Conservation (phyloP, 2,797 vertebrate genomes). For the Enteromius fasciolatus region DNA sequence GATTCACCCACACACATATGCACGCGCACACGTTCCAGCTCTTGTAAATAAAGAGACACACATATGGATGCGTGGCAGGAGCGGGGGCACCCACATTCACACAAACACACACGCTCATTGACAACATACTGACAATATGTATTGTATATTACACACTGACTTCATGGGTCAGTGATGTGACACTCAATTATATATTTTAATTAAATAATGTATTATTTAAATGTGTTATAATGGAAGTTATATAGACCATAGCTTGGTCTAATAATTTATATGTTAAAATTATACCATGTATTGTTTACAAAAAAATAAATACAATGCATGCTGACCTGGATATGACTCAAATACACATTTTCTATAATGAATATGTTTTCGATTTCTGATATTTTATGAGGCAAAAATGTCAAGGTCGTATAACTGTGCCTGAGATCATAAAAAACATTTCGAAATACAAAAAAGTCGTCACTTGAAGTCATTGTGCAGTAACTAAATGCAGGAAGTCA, state of each 20-base stretch:
- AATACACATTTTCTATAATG: background rate
- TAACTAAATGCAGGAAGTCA: background rate
- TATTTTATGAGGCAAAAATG: background rate
- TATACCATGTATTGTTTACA: background rate
- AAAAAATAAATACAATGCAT: background rate
- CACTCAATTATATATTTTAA: background rate
- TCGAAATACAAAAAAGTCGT: background rate
- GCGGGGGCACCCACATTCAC: slow-evolving; percentile 20
- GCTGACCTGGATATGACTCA: background rate
- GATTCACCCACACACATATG: slow-evolving; percentile 44
- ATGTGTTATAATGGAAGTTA: background rate
- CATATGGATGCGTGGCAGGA: slow-evolving; percentile 44
- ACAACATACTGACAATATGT: background rate
- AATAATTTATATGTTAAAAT: background rate
- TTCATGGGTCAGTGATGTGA: background rate
- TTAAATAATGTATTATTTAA: background rate
- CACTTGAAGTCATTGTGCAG: background rate
- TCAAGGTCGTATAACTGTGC: background rate
- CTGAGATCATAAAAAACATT: background rate
- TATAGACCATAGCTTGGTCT: background rate
- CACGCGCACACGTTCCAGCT: slow-evolving; percentile 21
- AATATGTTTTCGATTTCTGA: background rate
- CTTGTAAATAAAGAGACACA: slow-evolving; percentile 42
- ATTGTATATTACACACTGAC: no score
- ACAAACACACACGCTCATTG: slow-evolving; percentile 14